Percentiles rank a stretch among this genome's conserved stretches.
Evolutionary conservation across 2,888 invertebrate species (phyloP).

Genomic region (Lycaena phlaeas): DNA sequence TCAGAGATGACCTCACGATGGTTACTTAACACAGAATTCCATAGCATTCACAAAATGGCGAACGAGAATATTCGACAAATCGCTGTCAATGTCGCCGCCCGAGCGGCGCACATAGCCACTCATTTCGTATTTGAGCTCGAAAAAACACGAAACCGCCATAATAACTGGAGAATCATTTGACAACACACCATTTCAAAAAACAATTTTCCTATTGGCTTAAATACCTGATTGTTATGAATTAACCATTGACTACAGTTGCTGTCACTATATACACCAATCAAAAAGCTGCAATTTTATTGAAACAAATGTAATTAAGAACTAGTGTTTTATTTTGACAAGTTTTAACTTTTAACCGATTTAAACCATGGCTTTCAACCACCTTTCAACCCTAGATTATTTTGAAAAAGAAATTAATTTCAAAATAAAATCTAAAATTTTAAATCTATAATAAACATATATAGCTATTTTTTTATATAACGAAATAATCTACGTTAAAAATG

Average conservation of each 20-base stretch:
- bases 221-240: constrained; percentile 2
- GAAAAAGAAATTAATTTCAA: too few relatives aligned
- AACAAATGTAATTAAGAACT: not conserved
- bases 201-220: constrained; percentile 9
- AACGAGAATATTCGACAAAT: constrained; percentile 61
- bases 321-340: too few relatives aligned
- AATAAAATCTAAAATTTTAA: too few relatives aligned
- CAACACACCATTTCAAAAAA: constrained; percentile 19
- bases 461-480: too few relatives aligned
- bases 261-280: constrained; percentile 19
- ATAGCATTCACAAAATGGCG: constrained; percentile 67
- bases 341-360: too few relatives aligned
- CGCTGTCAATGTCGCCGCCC: constrained; percentile 67
- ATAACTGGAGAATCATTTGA: constrained; percentile 33
- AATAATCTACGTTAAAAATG: too few relatives aligned
- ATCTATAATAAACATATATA: too few relatives aligned
- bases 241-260: constrained; percentile 19
- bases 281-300: not conserved
- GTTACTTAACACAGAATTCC: constrained; percentile 61
- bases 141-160: constrained; percentile 71
- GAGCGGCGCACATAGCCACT: constrained; percentile 63
- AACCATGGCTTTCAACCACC: too few relatives aligned
- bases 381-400: too few relatives aligned
- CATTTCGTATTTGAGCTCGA: constrained; percentile 66
- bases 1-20: constrained; percentile 29